Evolutionary conservation across 2,113 vertebrate genomes (phyloP).

Genomic region (Accipiter cooperii): DNA sequence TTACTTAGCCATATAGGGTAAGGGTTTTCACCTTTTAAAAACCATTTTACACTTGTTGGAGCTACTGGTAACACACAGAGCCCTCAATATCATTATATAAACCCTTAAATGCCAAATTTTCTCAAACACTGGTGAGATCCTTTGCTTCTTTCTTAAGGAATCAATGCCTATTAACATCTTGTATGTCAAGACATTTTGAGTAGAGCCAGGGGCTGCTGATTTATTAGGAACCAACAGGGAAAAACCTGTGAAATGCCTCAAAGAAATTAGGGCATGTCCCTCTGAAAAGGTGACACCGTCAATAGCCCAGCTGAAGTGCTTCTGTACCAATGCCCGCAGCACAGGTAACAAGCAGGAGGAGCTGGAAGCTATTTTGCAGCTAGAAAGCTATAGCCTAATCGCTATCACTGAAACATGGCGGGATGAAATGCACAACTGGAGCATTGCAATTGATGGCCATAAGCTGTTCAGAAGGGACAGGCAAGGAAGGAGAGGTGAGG

Average conservation of each 20-base stretch:
- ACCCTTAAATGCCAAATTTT: not conserved
- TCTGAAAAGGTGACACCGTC: not conserved
- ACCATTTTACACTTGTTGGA: not conserved
- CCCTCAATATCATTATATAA: not conserved
- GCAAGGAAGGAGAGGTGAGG: not conserved
- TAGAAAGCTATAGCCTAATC: not conserved
- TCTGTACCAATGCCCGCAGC: not conserved
- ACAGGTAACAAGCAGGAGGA: not conserved
- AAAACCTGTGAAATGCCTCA: not conserved
- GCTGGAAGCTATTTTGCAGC: not conserved
- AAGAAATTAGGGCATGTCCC: not conserved
- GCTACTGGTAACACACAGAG: not conserved
- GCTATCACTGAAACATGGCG: accelerated
- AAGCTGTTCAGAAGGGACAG: not conserved
- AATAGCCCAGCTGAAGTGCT: not conserved
- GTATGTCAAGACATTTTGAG: not conserved
- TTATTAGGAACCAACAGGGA: not conserved
- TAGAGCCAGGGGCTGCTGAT: not conserved
- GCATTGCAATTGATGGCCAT: not conserved
- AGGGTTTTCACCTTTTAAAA: not conserved
- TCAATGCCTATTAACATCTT: not conserved
- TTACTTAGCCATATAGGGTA: accelerated
- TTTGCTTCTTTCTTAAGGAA: not conserved
- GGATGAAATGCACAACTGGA: not conserved
- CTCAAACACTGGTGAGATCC: not conserved